Evolutionary conservation across 1,140 invertebrate genomes (phyloP).

Genomic region (Diabrotica virgifera): DNA sequence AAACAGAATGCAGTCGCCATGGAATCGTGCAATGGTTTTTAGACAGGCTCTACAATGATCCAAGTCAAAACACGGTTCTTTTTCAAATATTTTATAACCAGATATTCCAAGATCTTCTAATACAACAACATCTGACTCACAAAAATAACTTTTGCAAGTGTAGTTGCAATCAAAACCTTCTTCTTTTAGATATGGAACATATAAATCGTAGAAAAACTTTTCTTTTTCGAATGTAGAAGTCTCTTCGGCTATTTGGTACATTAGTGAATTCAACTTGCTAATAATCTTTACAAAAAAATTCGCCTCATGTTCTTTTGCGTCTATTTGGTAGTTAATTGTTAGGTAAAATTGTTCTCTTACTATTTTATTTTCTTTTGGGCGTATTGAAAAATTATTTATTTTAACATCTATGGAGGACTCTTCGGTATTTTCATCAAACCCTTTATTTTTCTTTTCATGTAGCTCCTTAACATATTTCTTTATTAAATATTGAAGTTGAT

Average conservation of each 20-base stretch:
- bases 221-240: constrained; percentile 32
- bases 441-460: no score
- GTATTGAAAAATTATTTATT: no score
- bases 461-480: no score
- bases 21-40: constrained; percentile 41
- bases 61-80: constrained; percentile 22
- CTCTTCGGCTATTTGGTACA: constrained; percentile 21
- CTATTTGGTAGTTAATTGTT: constrained; percentile 19
- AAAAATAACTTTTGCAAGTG: constrained; percentile 26
- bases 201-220: constrained; percentile 21
- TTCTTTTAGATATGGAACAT: constrained; percentile 18
- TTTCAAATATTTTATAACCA: constrained; percentile 17
- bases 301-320: background rate
- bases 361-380: no score
- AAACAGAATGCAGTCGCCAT: constrained; percentile 40
- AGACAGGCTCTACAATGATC: constrained; percentile 36
- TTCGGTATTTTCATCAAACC: no score
- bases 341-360: constrained; percentile 27
- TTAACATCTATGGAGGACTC: no score
- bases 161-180: constrained; percentile 22
- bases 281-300: constrained; percentile 32
- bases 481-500: no score
- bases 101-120: constrained; percentile 28
- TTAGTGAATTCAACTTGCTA: constrained; percentile 15
- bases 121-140: constrained; percentile 22